Conservation (phyloP, 2,888 invertebrate species). For the Troglohyphantes excavatus region DNA sequence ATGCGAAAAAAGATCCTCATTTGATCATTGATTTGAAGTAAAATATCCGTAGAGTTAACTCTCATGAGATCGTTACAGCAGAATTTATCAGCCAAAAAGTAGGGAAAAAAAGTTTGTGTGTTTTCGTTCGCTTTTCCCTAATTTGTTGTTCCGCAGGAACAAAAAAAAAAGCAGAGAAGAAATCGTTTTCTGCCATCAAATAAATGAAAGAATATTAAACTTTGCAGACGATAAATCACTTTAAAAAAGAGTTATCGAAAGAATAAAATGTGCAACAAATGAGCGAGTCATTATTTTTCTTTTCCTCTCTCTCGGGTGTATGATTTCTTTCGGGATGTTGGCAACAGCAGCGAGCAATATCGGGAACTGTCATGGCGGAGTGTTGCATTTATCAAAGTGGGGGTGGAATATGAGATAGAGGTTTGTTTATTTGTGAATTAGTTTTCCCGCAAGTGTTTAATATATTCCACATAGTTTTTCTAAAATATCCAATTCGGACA, state of each 20-base stretch:
- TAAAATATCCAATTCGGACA: not conserved
- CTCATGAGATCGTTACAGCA: slow-evolving; percentile 55
- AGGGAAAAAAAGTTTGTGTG: not conserved
- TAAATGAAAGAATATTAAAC: slow-evolving; percentile 70
- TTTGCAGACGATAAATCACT: slow-evolving; percentile 62
- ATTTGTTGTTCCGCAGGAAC: slow-evolving; percentile 43
- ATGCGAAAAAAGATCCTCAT: slow-evolving; percentile 19
- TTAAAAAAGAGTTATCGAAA: slow-evolving; percentile 59
- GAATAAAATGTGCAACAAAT: slow-evolving; percentile 66
- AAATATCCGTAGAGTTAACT: slow-evolving; percentile 52
- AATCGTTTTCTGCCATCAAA: slow-evolving; percentile 57
- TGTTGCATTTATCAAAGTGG: slow-evolving; percentile 41
- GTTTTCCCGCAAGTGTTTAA: not conserved
- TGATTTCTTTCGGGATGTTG: slow-evolving; percentile 26
- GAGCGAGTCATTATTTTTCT: slow-evolving; percentile 11
- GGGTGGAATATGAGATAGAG: not conserved
- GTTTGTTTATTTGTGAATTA: slow-evolving; percentile 24
- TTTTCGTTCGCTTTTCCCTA: slow-evolving; percentile 22
- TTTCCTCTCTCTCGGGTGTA: not conserved
- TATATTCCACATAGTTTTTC: not conserved
- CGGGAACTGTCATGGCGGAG: slow-evolving; percentile 11
- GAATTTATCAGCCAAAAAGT: slow-evolving; percentile 57
- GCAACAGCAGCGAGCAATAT: slow-evolving; percentile 57
- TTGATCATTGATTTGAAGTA: slow-evolving; percentile 66
- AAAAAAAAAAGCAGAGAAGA: not conserved